A percentile compares a stretch with the other conserved stretches of the same genome.
phyloP scores from a whole-genome alignment of 1,140 invertebrate genomes.

The Saxidomus purpurata region DNA sequence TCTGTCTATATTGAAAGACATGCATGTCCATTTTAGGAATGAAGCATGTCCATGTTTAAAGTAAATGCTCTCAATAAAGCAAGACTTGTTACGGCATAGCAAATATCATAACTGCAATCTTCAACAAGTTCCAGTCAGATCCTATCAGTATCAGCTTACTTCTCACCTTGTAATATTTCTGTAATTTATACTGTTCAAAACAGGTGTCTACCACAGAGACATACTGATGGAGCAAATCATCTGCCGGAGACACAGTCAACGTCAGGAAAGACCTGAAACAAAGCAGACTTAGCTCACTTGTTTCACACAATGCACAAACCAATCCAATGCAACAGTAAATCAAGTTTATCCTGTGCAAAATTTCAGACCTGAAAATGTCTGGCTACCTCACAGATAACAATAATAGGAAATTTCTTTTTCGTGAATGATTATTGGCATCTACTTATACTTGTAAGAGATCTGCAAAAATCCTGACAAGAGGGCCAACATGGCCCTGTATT shows the following conservation, averaged over 20 bases:
- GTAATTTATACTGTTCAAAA: conserved; percentile 77
- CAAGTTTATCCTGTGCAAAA: background rate
- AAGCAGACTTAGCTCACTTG: background rate
- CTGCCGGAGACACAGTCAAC: conserved; percentile 66
- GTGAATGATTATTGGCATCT: too few species aligned
- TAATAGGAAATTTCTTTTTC: background rate
- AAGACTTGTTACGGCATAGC: too few species aligned
- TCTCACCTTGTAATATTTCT: conserved; percentile 74
- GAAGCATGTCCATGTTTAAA: too few species aligned
- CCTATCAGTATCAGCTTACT: too few species aligned
- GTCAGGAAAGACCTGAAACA: conserved; percentile 75
- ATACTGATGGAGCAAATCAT: conserved; percentile 67
- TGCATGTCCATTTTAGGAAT: too few species aligned
- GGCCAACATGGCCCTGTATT: too few species aligned
- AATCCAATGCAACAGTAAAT: background rate
- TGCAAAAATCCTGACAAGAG: too few species aligned
- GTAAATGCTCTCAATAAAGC: too few species aligned
- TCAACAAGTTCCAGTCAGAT: too few species aligned
- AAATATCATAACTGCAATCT: too few species aligned
- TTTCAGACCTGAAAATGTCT: background rate
- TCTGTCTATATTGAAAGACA: too few species aligned
- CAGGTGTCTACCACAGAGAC: conserved; percentile 71
- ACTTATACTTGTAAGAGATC: too few species aligned
- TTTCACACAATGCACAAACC: background rate
- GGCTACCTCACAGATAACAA: background rate